Conservation (phyloP, 2,113 vertebrate species). For the Toxostoma redivivum region DNA sequence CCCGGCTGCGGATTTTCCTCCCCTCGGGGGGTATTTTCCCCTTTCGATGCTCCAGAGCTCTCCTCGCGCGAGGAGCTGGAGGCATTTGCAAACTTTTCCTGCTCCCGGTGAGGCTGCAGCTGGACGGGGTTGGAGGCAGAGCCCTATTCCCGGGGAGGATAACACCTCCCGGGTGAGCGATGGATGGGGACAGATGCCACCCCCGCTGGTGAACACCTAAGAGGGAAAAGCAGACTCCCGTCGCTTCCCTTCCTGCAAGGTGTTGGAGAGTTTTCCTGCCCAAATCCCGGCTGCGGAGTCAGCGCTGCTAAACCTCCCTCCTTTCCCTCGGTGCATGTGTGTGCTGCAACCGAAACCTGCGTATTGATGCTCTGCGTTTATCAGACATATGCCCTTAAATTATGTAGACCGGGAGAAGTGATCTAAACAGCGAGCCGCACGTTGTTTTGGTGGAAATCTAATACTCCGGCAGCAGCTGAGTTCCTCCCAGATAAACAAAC, state of each 20-base stretch:
- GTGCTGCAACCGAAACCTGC: slow-evolving; percentile 23
- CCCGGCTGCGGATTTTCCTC: background rate
- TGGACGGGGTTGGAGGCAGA: background rate
- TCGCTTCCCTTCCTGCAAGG: background rate
- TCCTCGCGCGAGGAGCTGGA: background rate
- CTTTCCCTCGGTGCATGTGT: background rate
- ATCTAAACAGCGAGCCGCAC: slow-evolving; percentile 46
- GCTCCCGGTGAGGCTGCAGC: background rate
- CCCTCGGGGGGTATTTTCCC: background rate
- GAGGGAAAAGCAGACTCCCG: background rate
- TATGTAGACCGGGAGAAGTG: slow-evolving; percentile 51
- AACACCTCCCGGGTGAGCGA: background rate
- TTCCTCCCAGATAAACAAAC: slow-evolving; percentile 61
- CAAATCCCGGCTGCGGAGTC: slow-evolving; percentile 1
- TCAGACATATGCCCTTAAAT: slow-evolving; percentile 58
- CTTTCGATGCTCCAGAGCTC: background rate
- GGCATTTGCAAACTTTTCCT: slow-evolving; percentile 52
- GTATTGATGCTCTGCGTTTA: slow-evolving; percentile 14
- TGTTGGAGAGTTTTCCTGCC: background rate
- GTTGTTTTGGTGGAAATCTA: slow-evolving; percentile 49
- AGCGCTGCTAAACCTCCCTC: background rate
- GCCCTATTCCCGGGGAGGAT: background rate
- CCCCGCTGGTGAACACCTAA: background rate
- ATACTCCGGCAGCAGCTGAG: slow-evolving; percentile 45
- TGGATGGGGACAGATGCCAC: background rate